These are phyloP conservation scores for Aphelenchoides avenae DNA, from an alignment of 1,140 invertebrate genomes.

Conservation along the genomic window DNA sequence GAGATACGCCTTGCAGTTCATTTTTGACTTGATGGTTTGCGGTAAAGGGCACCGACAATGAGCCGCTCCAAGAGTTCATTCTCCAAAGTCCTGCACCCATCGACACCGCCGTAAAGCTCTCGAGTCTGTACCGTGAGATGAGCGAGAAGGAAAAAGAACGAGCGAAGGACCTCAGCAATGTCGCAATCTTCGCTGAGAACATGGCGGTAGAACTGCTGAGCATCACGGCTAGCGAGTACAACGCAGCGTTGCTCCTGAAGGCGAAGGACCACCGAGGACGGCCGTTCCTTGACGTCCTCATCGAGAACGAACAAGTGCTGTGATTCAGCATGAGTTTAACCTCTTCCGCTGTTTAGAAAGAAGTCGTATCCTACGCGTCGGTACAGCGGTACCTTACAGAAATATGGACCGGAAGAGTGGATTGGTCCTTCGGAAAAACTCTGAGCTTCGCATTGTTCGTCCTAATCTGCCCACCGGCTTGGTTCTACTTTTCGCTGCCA, in stretches of 20 bases:
- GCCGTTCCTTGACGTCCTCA: conserved; percentile 91
- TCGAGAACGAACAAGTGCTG: conserved; percentile 91
- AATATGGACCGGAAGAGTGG: conserved; percentile 87
- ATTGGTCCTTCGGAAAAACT: conserved; percentile 91
- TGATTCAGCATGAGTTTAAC: background rate
- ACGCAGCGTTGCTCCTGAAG: conserved; percentile 81
- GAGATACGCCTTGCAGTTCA: conserved; percentile 68
- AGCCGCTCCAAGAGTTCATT: conserved; percentile 73
- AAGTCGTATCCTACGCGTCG: conserved; percentile 59
- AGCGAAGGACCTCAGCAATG: conserved; percentile 85
- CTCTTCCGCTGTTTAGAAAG: conserved; percentile 44
- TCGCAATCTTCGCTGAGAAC: conserved; percentile 87
- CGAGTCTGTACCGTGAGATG: conserved; percentile 73
- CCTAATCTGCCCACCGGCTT: conserved; percentile 85
- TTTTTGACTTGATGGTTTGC: conserved; percentile 96
- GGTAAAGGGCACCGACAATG: conserved; percentile 92
- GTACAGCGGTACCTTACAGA: conserved; percentile 72
- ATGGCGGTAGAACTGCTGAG: conserved; percentile 94
- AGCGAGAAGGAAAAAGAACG: conserved; percentile 89
- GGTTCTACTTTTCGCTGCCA: conserved; percentile 91
- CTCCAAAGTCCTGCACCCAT: conserved; percentile 84
- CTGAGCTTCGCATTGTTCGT: conserved; percentile 82
- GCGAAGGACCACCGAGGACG: conserved; percentile 84
- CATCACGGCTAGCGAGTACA: conserved; percentile 84
- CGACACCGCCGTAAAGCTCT: conserved; percentile 93